Conservation (phyloP, 1,140 invertebrate species). For the Phocides pigmalion region DNA sequence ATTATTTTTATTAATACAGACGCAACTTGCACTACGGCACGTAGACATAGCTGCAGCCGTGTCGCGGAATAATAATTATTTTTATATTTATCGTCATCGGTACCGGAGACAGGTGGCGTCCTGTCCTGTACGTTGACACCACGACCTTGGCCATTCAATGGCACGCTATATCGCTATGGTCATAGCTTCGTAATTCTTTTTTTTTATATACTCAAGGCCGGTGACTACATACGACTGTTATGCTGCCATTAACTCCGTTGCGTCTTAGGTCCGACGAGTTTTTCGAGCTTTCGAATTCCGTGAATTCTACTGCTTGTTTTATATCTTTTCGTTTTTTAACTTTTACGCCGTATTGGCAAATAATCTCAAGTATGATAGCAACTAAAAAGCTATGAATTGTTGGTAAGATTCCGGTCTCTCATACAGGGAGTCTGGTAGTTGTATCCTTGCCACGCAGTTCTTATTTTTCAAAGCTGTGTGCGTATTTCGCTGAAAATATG, state of each 20-base stretch:
- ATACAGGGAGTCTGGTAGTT: no score
- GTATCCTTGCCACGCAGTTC: no score
- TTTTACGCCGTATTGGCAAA: neutral
- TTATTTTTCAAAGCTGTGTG: no score
- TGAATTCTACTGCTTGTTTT: slow-evolving; percentile 8
- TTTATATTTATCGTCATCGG: slow-evolving; percentile 51
- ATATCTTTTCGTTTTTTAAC: neutral
- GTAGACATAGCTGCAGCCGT: neutral
- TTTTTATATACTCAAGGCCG: slow-evolving; percentile 53
- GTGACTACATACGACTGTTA: slow-evolving; percentile 41
- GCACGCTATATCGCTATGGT: slow-evolving; percentile 59
- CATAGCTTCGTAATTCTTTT: slow-evolving; percentile 56
- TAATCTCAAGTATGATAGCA: neutral
- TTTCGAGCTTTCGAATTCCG: slow-evolving; percentile 17
- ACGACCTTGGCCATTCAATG: slow-evolving; percentile 72
- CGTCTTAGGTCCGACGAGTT: slow-evolving; percentile 9
- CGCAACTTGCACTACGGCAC: neutral
- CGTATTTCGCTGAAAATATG: no score
- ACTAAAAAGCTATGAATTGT: neutral
- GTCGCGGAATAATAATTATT: slow-evolving; percentile 22
- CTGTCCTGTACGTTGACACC: slow-evolving; percentile 73
- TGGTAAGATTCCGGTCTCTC: no score
- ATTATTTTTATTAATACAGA: neutral
- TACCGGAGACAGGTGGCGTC: slow-evolving; percentile 57
- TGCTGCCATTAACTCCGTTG: slow-evolving; percentile 18